phyloP scores from a whole-genome alignment of 2,888 invertebrate genomes.

The Zelleria hepariella region DNA sequence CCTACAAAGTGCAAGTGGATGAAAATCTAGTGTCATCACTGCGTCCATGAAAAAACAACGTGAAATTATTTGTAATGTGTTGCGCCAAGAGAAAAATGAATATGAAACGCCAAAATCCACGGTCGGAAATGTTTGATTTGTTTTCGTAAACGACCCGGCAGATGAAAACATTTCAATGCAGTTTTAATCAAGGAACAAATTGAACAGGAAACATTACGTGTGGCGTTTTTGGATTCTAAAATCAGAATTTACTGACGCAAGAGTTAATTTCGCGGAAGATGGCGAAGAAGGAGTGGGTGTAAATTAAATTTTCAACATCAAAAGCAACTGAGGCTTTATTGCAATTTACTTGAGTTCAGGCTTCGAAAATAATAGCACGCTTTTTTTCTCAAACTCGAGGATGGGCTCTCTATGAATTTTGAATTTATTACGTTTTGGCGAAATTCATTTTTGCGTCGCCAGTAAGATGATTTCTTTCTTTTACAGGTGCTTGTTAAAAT shows the following conservation, averaged over 20 bases:
- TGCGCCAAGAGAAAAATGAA: no score
- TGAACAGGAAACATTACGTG: not conserved
- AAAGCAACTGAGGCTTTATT: not conserved
- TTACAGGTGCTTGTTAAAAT: not conserved
- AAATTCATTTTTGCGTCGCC: not conserved
- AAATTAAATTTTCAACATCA: slow-evolving; percentile 1
- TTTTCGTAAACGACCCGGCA: no score
- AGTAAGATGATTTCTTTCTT: not conserved
- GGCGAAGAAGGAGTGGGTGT: not conserved
- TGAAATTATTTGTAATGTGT: no score
- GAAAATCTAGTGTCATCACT: no score
- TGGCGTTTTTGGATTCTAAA: not conserved
- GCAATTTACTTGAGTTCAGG: not conserved
- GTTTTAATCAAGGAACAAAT: not conserved
- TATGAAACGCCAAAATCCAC: no score
- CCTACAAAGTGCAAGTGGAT: no score
- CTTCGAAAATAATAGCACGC: not conserved
- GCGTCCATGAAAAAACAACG: no score
- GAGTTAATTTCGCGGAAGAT: not conserved
- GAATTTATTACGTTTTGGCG: not conserved
- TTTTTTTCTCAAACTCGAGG: not conserved
- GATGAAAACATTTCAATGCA: not conserved
- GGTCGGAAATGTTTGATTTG: no score
- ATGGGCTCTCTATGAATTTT: not conserved
- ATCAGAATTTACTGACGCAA: not conserved